These are phyloP conservation scores for Semicossyphus pulcher DNA, from an alignment of 2,113 vertebrate genomes.

Conservation along the genomic window DNA sequence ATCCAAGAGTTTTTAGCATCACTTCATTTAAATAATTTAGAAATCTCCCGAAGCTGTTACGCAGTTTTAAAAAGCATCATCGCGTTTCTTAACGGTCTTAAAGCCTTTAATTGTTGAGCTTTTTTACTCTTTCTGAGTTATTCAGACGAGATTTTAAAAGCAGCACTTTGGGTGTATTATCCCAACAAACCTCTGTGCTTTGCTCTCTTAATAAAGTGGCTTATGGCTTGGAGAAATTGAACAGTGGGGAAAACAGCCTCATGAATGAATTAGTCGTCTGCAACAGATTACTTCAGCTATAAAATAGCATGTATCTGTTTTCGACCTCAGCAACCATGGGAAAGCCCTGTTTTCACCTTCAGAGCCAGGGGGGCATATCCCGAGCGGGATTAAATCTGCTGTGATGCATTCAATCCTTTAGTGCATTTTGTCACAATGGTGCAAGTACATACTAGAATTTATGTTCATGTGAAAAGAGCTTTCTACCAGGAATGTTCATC, in stretches of 20 bases:
- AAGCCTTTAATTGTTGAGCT: constrained; percentile 50
- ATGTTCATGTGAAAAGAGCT: background rate
- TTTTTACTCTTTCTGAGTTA: constrained; percentile 45
- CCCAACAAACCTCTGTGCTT: constrained; percentile 48
- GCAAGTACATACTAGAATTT: background rate
- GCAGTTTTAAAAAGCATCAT: constrained; percentile 20
- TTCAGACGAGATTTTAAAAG: constrained; percentile 64
- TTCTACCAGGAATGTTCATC: background rate
- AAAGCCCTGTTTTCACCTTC: constrained; percentile 56
- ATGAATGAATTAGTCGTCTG: constrained; percentile 76
- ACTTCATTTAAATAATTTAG: constrained; percentile 44
- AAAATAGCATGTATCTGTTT: constrained; percentile 62
- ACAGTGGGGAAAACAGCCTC: constrained; percentile 59
- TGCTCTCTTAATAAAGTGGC: constrained; percentile 59
- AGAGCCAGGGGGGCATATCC: constrained; percentile 1
- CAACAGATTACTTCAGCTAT: constrained; percentile 72
- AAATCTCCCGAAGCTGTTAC: constrained; percentile 11
- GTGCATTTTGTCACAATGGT: background rate
- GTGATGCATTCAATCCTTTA: constrained; percentile 39
- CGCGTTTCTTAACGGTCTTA: constrained; percentile 24
- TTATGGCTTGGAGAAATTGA: constrained; percentile 61
- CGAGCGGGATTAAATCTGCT: constrained; percentile 38
- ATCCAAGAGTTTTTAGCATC: constrained; percentile 16
- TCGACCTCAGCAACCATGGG: constrained; percentile 32
- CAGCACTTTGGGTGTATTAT: constrained; percentile 55